phyloP scores from a whole-genome alignment of 2,797 vertebrate species.

The Staurois parvus region DNA sequence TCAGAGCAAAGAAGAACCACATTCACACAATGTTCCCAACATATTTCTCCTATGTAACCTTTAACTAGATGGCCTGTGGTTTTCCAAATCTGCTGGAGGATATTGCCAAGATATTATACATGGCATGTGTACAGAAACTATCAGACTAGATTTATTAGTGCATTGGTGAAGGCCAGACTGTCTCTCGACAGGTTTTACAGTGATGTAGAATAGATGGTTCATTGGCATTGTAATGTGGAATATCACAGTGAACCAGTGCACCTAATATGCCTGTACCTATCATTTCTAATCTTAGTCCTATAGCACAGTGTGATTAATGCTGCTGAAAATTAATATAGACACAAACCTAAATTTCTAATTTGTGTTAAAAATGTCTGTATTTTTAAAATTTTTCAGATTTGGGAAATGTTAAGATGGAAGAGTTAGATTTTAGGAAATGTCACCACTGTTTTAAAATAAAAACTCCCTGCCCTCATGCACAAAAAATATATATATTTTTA shows the following conservation, averaged over 20 bases:
- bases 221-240: not conserved
- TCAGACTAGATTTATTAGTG: slow-evolving; percentile 28
- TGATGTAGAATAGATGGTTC: not conserved
- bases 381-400: no score
- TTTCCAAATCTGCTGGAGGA: slow-evolving; percentile 29
- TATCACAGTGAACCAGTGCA: not conserved
- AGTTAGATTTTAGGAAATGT: no score
- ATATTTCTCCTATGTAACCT: slow-evolving; percentile 41
- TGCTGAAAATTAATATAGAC: no score
- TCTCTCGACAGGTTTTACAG: slow-evolving; percentile 6
- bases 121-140: not conserved
- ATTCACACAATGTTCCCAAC: slow-evolving; percentile 29
- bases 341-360: no score
- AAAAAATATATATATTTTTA: no score
- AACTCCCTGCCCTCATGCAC: no score
- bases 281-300: not conserved
- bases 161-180: slow-evolving; percentile 14
- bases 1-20: slow-evolving; percentile 39
- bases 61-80: slow-evolving; percentile 46
- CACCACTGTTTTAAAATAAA: no score
- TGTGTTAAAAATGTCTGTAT: no score
- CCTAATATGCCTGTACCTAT: not conserved
- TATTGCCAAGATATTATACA: slow-evolving; percentile 36
- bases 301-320: no score
- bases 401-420: no score